Evolutionary conservation across 2,113 vertebrate genomes (phyloP), one percentile per base, ranked within the genome.

Genomic region (Piaya cayana): DNA sequence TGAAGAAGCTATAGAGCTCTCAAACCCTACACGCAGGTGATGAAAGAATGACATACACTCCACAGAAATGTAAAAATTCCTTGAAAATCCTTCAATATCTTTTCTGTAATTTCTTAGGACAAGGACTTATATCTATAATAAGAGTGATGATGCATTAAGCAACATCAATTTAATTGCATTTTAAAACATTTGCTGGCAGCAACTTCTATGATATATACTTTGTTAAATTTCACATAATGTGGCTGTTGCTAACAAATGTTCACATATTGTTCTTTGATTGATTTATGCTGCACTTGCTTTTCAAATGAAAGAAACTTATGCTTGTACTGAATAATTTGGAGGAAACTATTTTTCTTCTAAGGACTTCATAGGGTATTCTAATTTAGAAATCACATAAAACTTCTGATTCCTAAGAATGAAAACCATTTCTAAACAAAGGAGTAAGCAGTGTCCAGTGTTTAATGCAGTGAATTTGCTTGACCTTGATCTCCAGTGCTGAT

Each of bases 261-360:
- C 70, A 30, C 45, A 79, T 29, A 47, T 50, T 85, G 74, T 50
- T 86, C 47, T 26, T 58, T 74, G 72, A 85, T 59, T 80, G 78
- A 93, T 94, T 93, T 88, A 92, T 86, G 68, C 71, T 74, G 49
- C 19, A 30, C 37, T 95, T 82, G 50, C 56, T 88, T 88, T 85
- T 77, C 75, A 92, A 85, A 67, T 42, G 47, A 64, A 78, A 78
- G 85, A 88, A 94, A 79, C 79, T 90, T 42, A 92, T 75, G 85
- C 68, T 92, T 90, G 63, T 37, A 84, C 53, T 64, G 76, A 74
- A 81, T 85, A 82, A 83, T 83, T 82, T 71, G 87, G 82, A 94
- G 90, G 75, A 95, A 92, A 86, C 52, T 90, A 62, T 94, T 95
- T 96, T 90, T 95, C 59, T 70, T 86, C 74, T 81, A 74, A 93